phyloP scores from a whole-genome alignment of 2,113 vertebrate genomes.

The Loxodonta africana region DNA sequence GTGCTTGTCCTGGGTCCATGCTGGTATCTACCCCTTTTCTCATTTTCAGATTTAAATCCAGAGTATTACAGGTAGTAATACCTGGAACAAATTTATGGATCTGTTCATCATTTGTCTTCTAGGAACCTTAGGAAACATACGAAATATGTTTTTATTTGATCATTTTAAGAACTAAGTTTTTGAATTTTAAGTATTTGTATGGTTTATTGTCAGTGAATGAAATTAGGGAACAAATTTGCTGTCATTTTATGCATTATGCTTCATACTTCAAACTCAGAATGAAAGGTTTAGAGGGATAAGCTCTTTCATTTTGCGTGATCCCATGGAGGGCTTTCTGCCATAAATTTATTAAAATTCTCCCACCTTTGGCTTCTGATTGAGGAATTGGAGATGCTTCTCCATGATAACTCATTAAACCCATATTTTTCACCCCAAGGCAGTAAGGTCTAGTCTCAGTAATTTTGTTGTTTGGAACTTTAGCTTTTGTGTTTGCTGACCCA shows the following conservation, averaged over 20 bases:
- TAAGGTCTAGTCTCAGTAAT: not conserved
- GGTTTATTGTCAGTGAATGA: not conserved
- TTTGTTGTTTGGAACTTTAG: not conserved
- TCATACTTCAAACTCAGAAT: not conserved
- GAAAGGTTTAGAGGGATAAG: not conserved
- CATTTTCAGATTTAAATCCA: conserved; percentile 16
- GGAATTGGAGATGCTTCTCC: not conserved
- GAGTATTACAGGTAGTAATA: not conserved
- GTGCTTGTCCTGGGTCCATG: not conserved
- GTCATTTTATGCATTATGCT: not conserved
- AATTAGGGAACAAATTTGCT: not conserved
- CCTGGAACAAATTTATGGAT: not conserved
- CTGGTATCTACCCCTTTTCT: not conserved
- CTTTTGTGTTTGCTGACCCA: conserved; percentile 36
- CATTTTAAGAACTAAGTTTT: conserved; percentile 31
- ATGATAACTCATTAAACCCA: conserved; percentile 1
- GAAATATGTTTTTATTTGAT: conserved; percentile 13
- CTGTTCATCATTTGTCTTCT: conserved; percentile 6
- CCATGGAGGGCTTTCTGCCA: not conserved
- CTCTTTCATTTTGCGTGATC: conserved; percentile 30
- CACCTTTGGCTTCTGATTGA: not conserved
- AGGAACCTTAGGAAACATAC: not conserved
- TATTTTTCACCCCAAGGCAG: not conserved
- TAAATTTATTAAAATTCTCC: not conserved
- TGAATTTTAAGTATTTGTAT: conserved; percentile 22